Percentiles rank a stretch among this genome's conserved stretches.
phyloP scores from a whole-genome alignment of 2,797 vertebrate genomes.

The Sebastolobus alascanus region DNA sequence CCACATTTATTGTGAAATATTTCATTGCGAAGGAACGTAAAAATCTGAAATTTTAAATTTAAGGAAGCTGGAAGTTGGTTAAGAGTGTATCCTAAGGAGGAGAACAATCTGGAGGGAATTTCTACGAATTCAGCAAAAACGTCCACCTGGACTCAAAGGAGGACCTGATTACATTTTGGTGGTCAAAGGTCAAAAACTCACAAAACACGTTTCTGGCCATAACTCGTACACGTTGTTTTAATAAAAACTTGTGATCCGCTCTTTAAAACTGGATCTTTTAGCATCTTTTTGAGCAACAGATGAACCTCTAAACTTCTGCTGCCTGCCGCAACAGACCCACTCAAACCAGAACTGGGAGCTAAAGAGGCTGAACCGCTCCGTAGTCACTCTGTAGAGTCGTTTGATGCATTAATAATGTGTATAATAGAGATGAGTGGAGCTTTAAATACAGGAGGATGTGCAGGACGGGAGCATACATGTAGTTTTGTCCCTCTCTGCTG shows the following conservation, averaged over 20 bases:
- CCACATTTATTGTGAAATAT: neutral
- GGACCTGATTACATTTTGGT: too few species aligned
- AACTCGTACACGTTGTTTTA: too few species aligned
- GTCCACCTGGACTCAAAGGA: too few species aligned
- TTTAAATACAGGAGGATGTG: neutral
- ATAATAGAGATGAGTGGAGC: neutral
- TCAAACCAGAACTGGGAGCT: neutral
- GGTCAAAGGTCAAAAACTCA: too few species aligned
- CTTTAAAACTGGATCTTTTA: too few species aligned
- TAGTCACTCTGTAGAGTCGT: neutral
- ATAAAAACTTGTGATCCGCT: too few species aligned
- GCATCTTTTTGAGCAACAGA: too few species aligned
- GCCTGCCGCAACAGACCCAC: neutral
- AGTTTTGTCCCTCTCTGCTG: neutral
- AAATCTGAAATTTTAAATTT: neutral
- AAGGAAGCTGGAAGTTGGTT: too few species aligned
- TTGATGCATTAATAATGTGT: neutral
- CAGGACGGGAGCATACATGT: neutral
- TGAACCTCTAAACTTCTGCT: too few species aligned
- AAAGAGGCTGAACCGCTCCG: neutral
- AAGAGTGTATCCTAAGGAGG: too few species aligned
- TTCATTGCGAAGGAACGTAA: neutral
- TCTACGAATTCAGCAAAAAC: too few species aligned
- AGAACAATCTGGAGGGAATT: neutral
- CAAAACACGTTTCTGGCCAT: too few species aligned